Evolutionary conservation across 2,888 invertebrate genomes (phyloP).

Genomic region (Ormyrus labotus): DNA sequence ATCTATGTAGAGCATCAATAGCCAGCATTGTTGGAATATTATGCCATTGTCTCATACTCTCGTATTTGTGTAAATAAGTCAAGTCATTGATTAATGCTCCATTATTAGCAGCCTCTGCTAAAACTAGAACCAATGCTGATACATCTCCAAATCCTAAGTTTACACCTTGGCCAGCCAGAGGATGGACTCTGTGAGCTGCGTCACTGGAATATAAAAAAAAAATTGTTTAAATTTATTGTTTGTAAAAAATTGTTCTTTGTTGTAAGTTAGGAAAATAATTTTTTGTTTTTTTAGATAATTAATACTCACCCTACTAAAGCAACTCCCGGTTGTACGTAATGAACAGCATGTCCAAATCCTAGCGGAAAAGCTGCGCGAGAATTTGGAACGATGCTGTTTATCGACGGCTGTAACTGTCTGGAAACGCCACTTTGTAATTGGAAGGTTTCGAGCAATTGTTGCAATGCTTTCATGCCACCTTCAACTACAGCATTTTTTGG

Average conservation of each 20-base stretch:
- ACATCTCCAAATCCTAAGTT: slow-evolving; percentile 98
- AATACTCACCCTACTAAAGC: slow-evolving; percentile 88
- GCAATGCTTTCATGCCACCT: slow-evolving; percentile 78
- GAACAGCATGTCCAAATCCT: slow-evolving; percentile 91
- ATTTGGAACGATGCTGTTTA: slow-evolving; percentile 78
- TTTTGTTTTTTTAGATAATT: neutral
- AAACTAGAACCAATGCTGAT: slow-evolving; percentile 81
- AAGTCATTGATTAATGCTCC: slow-evolving; percentile 87
- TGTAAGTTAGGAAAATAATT: neutral
- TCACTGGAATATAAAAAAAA: slow-evolving; percentile 78
- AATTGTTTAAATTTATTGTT: slow-evolving; percentile 1
- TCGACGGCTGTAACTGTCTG: slow-evolving; percentile 84
- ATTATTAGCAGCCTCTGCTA: slow-evolving; percentile 83
- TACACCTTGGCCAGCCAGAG: slow-evolving; percentile 97
- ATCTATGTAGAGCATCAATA: slow-evolving; percentile 89
- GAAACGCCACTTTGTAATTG: slow-evolving; percentile 77
- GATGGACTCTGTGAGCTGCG: slow-evolving; percentile 94
- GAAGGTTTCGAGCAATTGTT: slow-evolving; percentile 74
- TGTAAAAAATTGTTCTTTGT: slow-evolving; percentile 18
- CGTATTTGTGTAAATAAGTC: slow-evolving; percentile 87
- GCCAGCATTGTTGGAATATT: slow-evolving; percentile 93
- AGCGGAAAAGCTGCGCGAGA: slow-evolving; percentile 94
- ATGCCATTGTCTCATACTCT: slow-evolving; percentile 88
- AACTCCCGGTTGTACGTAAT: slow-evolving; percentile 88
- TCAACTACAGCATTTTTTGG: slow-evolving; percentile 78